Percentiles rank a stretch among this genome's conserved stretches.
These are phyloP conservation scores for Mesochorus sp. DNA, from an alignment of 2,888 invertebrate genomes.

Conservation along the genomic window DNA sequence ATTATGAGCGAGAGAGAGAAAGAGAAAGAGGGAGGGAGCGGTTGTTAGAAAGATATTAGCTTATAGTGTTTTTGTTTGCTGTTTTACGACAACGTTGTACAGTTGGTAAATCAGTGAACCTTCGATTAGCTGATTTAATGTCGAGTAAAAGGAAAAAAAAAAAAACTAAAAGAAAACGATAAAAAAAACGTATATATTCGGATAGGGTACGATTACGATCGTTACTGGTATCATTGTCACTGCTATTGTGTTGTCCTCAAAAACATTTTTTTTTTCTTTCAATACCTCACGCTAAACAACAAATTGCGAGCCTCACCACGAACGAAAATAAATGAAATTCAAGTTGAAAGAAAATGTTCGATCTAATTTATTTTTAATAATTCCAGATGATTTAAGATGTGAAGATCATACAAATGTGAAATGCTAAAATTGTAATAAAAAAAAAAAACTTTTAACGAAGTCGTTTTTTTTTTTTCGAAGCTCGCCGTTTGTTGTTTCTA, in stretches of 20 bases:
- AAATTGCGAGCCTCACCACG: constrained; percentile 37
- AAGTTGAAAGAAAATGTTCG: background rate
- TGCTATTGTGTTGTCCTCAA: constrained; percentile 55
- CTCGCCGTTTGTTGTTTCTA: constrained; percentile 59
- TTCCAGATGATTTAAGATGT: background rate
- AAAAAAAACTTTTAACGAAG: background rate
- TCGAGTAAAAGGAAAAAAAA: constrained; percentile 57
- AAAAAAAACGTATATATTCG: constrained; percentile 49
- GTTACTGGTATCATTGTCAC: constrained; percentile 56
- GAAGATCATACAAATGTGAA: too few relatives aligned
- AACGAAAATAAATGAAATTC: too few relatives aligned
- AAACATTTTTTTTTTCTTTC: constrained; percentile 63
- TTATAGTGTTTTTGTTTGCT: constrained; percentile 80
- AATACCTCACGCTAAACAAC: background rate
- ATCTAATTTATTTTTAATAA: background rate
- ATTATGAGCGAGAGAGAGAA: constrained; percentile 21
- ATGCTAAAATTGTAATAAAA: too few relatives aligned
- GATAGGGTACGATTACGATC: constrained; percentile 56
- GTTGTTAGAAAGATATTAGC: constrained; percentile 73
- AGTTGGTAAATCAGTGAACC: constrained; percentile 68
- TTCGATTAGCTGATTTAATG: constrained; percentile 67
- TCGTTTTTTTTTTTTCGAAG: background rate
- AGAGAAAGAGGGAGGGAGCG: constrained; percentile 33
- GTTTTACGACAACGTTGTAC: constrained; percentile 76
- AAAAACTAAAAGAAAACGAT: constrained; percentile 46